These are phyloP conservation scores for Hapalemur alaotrensis DNA, from an alignment of 2,797 vertebrate genomes.

Conservation along the genomic window DNA sequence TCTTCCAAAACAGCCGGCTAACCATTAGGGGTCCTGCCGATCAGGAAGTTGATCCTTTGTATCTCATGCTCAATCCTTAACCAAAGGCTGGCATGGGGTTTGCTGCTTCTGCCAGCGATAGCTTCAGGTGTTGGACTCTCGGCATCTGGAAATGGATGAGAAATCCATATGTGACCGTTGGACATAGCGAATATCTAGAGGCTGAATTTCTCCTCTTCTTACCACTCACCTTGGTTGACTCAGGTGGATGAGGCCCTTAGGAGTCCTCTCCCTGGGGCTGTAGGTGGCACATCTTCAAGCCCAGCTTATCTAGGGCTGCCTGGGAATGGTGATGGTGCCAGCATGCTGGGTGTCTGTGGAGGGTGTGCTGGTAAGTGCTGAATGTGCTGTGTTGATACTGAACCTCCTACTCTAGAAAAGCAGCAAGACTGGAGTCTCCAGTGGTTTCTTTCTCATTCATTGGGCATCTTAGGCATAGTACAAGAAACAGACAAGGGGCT, in stretches of 20 bases:
- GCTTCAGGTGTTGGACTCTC: background rate
- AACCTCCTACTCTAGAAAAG: background rate
- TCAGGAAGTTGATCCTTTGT: background rate
- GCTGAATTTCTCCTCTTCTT: background rate
- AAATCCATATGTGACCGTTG: background rate
- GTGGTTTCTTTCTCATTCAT: background rate
- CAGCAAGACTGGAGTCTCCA: background rate
- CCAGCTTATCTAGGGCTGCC: background rate
- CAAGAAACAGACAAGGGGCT: background rate
- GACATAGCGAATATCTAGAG: background rate
- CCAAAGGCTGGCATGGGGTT: background rate
- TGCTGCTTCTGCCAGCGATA: background rate
- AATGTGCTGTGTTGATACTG: background rate
- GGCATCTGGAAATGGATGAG: background rate
- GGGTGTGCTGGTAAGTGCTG: background rate
- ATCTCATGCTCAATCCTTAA: background rate
- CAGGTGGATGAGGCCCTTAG: background rate
- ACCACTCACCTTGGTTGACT: background rate
- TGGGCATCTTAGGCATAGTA: background rate
- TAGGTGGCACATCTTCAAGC: background rate
- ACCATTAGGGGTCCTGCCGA: background rate
- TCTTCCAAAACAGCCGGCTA: background rate
- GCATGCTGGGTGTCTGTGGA: background rate
- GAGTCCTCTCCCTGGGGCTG: background rate
- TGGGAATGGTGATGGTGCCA: background rate